Base-by-base conservation (phyloP, 2,888 invertebrate genomes). In the Dromius quadrimaculatus region DNA sequence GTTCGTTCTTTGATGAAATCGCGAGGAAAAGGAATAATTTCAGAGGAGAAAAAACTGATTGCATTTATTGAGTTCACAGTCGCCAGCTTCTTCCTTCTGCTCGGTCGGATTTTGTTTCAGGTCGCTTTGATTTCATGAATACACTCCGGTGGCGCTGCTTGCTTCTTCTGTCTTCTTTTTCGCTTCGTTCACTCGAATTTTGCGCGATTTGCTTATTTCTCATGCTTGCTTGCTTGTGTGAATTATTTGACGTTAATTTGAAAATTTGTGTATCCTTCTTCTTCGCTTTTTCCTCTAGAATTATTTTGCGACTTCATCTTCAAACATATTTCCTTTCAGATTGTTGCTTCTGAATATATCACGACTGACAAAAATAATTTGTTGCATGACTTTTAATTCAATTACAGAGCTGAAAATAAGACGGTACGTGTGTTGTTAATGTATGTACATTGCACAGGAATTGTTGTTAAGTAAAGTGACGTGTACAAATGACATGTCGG, bases 11-110 rank as follows among this genome's bases (percentile, higher is more conserved):
- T 65, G 65, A 65, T 65, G 65, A 65, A 50, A 19, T 50, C 20
- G 34, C 19, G 20, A 50, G 50, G 47, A 61, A 61, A 20, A 34
- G 47, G 36, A 65, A 47, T 65, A 47, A 65, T 65, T 65, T 36
- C 32, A 50, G 28, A 54, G 28, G 50, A 54, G 50, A 54, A 66
- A 66, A 23, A 57, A 54, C 17, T 38, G 34, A 57, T 66, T 66
- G 57, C 54, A 66, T 57, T 66, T 36, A 66, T 66, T 66, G 66
- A 54, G 66, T 66, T 50, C 66, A 66, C 38, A 57, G 57, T 38
- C 54, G 38, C 64, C 50, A 41, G 28, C 22, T 66, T 54, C 50
- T 65, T 64, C 20, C 34, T 66, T 54, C 66, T 66, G 66, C 66
- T 57, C 41, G 54, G 41, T 54, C 32, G 66, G 38, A 20, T 57